Evolutionary conservation across 2,888 invertebrate genomes (phyloP), one percentile per base, ranked within the genome.

Genomic region (Lycaena phlaeas): DNA sequence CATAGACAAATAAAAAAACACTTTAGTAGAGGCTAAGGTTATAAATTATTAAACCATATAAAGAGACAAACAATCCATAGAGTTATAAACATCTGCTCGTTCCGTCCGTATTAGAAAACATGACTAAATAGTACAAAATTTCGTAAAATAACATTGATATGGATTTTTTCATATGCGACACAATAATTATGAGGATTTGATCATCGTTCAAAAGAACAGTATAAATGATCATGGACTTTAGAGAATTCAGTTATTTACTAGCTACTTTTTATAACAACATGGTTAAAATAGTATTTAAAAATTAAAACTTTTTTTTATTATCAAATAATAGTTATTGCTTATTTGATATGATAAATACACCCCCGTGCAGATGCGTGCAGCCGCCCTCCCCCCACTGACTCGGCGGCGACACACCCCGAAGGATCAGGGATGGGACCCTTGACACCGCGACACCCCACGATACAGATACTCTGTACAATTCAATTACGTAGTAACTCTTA

Each of bases 261-360:
- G 66, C 81, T 82, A 82, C 75, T 64, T 74, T 34, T 70, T 71
- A 76, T 75, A 81, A 79, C 78, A 81, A 79, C 78, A 67, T 71
- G 78, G 71, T 79, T 84, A 79, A 78, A 81, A 82, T 78, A 79
- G 70, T 77, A 72, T 72, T 57, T 68, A 70, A 73, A 77, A 81
- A 73, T 71, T 47, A 74, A 76, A 77, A 73, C 71, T 52, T 54
- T 68, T 63, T 62, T 61, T 67, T 60, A 64, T 73, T 74, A 79
- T 78, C 70, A 79, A 78, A 79, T 78, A 78, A 79, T 77, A 77
- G 77, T 82, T 82, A 82, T 82, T 84, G 82, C 82, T 84, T 81
- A 73, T 67, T 72, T 82, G 82, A 84, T 82, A 82, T 84, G 82
- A 75, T 69, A 63, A 61, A 64, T 68, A 67, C 71, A 71, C 64